Percentiles rank a stretch among this genome's conserved stretches.
Evolutionary conservation across 2,888 invertebrate species (phyloP).

Genomic region (Caenorhabditis sp.): DNA sequence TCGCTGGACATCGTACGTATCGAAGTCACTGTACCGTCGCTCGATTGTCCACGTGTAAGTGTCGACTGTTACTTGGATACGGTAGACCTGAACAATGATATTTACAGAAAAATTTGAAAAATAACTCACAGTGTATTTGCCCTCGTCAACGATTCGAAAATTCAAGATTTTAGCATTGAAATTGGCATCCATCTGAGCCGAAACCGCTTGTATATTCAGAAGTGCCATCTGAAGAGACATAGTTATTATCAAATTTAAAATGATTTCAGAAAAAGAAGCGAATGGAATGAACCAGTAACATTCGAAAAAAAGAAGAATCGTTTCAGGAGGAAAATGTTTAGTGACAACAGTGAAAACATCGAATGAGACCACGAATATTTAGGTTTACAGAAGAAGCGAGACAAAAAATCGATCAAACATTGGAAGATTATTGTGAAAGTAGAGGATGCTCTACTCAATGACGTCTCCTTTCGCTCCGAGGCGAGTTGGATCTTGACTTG

Average conservation of each 20-base stretch:
- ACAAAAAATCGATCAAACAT: background rate
- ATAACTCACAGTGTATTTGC: slow-evolving; percentile 70
- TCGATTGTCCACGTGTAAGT: slow-evolving; percentile 88
- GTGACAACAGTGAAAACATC: slow-evolving; percentile 17
- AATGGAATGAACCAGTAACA: slow-evolving; percentile 47
- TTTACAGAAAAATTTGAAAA: no score
- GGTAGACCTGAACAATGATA: slow-evolving; percentile 84
- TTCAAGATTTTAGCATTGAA: slow-evolving; percentile 72
- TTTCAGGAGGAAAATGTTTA: slow-evolving; percentile 11
- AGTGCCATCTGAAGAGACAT: slow-evolving; percentile 68
- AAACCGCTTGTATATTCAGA: slow-evolving; percentile 65
- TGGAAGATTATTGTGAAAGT: no score
- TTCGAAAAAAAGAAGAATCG: background rate
- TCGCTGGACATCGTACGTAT: slow-evolving; percentile 85
- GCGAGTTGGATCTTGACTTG: slow-evolving; percentile 94
- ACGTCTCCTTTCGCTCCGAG: slow-evolving; percentile 82
- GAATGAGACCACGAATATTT: slow-evolving; percentile 37
- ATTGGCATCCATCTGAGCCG: slow-evolving; percentile 66
- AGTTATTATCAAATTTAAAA: no score
- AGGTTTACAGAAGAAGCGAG: background rate
- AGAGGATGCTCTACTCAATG: slow-evolving; percentile 62
- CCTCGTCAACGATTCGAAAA: slow-evolving; percentile 72
- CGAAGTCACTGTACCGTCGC: slow-evolving; percentile 87
- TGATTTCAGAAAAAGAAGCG: slow-evolving; percentile 29
- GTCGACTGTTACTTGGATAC: slow-evolving; percentile 84